Conservation (phyloP, 2,888 invertebrate species). For the Geophilus truncorum region DNA sequence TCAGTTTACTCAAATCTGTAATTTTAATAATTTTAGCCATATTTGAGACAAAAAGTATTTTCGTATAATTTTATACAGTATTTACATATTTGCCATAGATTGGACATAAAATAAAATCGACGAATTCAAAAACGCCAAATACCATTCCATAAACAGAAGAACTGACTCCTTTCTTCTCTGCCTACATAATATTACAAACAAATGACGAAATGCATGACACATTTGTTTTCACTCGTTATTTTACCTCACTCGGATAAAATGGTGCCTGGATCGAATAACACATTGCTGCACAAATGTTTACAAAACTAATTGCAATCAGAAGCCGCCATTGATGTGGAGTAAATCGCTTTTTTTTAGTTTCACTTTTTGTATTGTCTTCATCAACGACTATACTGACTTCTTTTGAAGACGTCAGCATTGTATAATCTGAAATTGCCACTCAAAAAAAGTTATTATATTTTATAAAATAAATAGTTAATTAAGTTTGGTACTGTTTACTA, state of each 20-base stretch:
- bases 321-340: background rate
- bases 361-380: too few species aligned
- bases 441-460: too few species aligned
- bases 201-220: background rate
- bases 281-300: background rate
- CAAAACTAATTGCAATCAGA: background rate
- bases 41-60: too few species aligned
- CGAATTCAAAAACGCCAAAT: slow-evolving; percentile 78
- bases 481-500: too few species aligned
- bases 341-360: background rate
- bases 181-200: slow-evolving; percentile 53
- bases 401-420: too few species aligned
- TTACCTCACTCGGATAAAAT: background rate
- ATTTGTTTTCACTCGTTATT: background rate
- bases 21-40: too few species aligned
- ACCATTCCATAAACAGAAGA: slow-evolving; percentile 80
- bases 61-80: slow-evolving; percentile 42
- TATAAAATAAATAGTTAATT: too few species aligned
- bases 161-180: slow-evolving; percentile 73
- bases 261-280: background rate
- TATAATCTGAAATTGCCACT: too few species aligned
- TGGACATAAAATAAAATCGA: slow-evolving; percentile 75
- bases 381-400: too few species aligned
- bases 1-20: too few species aligned
- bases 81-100: slow-evolving; percentile 53